Evolutionary conservation across 92 coral and sea anemone genomes (phyloP).

Genomic region (Zoanthus sociatus): DNA sequence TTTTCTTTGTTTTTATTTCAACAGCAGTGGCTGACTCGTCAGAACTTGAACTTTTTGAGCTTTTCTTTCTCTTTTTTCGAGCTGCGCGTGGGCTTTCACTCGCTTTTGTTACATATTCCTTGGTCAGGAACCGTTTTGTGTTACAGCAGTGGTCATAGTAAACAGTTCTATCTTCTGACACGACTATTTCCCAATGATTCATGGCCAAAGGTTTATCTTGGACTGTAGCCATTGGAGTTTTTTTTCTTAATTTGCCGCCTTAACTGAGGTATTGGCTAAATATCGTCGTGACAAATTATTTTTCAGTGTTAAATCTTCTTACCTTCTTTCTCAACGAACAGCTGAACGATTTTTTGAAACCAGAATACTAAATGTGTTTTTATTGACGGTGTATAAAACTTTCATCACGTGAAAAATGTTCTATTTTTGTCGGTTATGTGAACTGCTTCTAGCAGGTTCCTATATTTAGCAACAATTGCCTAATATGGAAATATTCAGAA

Average conservation of each 20-base stretch:
- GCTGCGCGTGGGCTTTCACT: slow-evolving; percentile 66
- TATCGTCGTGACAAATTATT: not conserved
- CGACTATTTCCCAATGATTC: slow-evolving; percentile 31
- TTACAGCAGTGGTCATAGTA: slow-evolving; percentile 18
- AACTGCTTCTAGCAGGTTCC: not conserved
- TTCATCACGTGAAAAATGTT: slow-evolving; percentile 31
- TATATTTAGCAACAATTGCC: slow-evolving; percentile 37
- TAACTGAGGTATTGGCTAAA: not conserved
- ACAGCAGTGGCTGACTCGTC: slow-evolving; percentile 53
- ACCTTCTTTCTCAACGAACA: slow-evolving; percentile 20
- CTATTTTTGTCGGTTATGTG: slow-evolving; percentile 37
- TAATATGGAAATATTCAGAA: slow-evolving; percentile 18
- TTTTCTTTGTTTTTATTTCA: slow-evolving; percentile 28
- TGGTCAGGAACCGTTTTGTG: slow-evolving; percentile 13
- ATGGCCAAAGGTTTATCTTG: slow-evolving; percentile 30
- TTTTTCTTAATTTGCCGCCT: not conserved
- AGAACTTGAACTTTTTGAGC: slow-evolving; percentile 39
- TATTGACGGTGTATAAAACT: slow-evolving; percentile 34
- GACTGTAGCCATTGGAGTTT: slow-evolving; percentile 59
- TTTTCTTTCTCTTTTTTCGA: slow-evolving; percentile 49
- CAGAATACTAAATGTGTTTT: slow-evolving; percentile 18
- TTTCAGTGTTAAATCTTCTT: not conserved
- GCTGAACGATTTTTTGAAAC: slow-evolving; percentile 30
- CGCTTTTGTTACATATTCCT: slow-evolving; percentile 22
- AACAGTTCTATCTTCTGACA: slow-evolving; percentile 39